A percentile compares a stretch with the other conserved stretches of the same genome.
Conservation (phyloP, 1,140 invertebrate species). For the Calephelis nemesis region DNA sequence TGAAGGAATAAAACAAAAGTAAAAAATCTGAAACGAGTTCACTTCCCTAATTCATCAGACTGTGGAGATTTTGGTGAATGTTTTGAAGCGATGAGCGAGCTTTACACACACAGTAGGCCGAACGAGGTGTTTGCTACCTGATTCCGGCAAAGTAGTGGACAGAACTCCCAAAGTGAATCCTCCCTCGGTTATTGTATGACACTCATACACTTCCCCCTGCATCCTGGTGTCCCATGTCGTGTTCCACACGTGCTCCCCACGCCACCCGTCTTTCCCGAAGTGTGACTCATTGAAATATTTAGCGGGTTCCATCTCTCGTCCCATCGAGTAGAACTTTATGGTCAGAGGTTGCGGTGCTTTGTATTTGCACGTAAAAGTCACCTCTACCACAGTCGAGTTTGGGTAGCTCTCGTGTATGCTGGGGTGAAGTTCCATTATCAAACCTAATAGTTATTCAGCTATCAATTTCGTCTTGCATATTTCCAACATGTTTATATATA, state of each 20-base stretch:
- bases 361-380: conserved; percentile 65
- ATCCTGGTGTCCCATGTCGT: conserved; percentile 53
- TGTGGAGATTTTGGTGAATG: neutral
- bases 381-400: conserved; percentile 36
- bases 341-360: conserved; percentile 58
- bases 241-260: conserved; percentile 49
- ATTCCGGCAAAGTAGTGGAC: conserved; percentile 57
- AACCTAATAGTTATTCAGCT: conserved; percentile 41
- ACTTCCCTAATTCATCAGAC: neutral
- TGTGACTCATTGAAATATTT: conserved; percentile 52
- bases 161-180: conserved; percentile 60
- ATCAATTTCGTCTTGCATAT: neutral
- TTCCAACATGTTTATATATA: neutral
- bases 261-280: conserved; percentile 52
- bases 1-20: neutral
- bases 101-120: conserved; percentile 23
- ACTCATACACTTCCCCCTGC: conserved; percentile 52
- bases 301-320: conserved; percentile 39
- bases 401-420: conserved; percentile 42
- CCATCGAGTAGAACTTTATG: conserved; percentile 57
- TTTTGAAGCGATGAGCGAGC: neutral
- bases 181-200: conserved; percentile 53
- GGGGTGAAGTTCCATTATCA: conserved; percentile 67
- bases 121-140: conserved; percentile 47
- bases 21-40: neutral